phyloP scores from a whole-genome alignment of 2,888 invertebrate species.

The Rhimphoctona megacephalus region DNA sequence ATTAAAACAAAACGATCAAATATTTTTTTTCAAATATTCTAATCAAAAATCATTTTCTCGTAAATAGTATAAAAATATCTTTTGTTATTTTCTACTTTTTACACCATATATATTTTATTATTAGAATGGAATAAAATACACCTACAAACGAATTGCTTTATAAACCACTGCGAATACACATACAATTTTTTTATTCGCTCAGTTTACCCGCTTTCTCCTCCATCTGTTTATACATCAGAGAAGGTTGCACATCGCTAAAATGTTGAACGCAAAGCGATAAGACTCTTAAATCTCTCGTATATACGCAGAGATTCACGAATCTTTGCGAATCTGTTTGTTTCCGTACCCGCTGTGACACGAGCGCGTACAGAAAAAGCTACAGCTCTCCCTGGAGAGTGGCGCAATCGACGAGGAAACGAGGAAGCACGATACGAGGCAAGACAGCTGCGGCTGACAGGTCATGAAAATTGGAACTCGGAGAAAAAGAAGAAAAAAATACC shows the following conservation, averaged over 20 bases:
- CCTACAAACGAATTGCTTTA: background rate
- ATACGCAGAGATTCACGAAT: slow-evolving; percentile 43
- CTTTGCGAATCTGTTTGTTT: slow-evolving; percentile 39
- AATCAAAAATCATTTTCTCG: background rate
- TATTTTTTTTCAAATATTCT: background rate
- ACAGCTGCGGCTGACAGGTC: slow-evolving; percentile 5
- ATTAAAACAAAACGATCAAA: background rate
- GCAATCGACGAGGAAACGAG: background rate
- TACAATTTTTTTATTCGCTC: slow-evolving; percentile 37
- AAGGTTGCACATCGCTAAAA: slow-evolving; percentile 72
- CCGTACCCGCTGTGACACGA: background rate
- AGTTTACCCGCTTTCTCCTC: slow-evolving; percentile 69
- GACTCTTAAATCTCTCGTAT: slow-evolving; percentile 58
- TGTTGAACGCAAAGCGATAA: slow-evolving; percentile 81
- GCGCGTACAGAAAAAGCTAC: background rate
- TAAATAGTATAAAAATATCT: background rate
- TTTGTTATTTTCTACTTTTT: background rate
- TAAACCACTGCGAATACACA: background rate
- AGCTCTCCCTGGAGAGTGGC: background rate
- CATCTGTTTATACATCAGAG: slow-evolving; percentile 68
- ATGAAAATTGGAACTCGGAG: slow-evolving; percentile 1
- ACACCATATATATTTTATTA: background rate
- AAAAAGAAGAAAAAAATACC: background rate
- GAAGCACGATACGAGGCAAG: background rate
- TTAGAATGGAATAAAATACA: background rate